Evolutionary conservation across 2,797 vertebrate genomes (phyloP), one percentile per base, ranked within the genome.

Genomic region (Clarias laeviceps): DNA sequence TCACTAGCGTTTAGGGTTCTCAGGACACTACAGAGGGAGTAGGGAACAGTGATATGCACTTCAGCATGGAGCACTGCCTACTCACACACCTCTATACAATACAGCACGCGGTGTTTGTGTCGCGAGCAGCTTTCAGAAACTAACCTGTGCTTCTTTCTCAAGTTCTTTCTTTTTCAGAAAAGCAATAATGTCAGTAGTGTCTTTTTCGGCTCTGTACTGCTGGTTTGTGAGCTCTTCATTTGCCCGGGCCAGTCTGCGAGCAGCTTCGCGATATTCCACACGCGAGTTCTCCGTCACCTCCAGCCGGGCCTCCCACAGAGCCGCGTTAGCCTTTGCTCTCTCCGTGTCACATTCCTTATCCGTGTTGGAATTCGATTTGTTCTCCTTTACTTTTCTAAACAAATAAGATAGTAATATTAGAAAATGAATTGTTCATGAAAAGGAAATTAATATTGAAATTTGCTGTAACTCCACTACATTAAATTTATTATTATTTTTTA

Each of bases 261-360:
- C 92, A 1, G 92, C 90, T 72, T 96, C 94, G 0, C 94, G 94
- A 87, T 95, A 95, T 57, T 96, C 94, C 5, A 79, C 86, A 5
- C 95, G 94, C 1, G 95, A 95, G 86, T 90, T 89, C 68, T 96
- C 95, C 0, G 94, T 94, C 76, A 94, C 88, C 87, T 95, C 91
- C 80, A 97, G 82, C 87, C 94, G 94, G 32, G 96, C 90, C 93
- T 98, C 97, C 97, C 97, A 97, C 1, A 98, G 92, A 24, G 94
- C 90, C 0, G 95, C 94, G 85, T 92, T 96, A 27, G 93, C 94
- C 78, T 95, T 96, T 20, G 95, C 95, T 88, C 93, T 96, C 22
- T 97, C 96, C 2, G 93, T 22, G 29, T 96, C 95, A 4, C 92
- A 89, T 85, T 97, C 96, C 15, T 92, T 95, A 77, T 96, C 94